These are phyloP conservation scores for Anthopleura sola DNA, from an alignment of 64 coral and sea anemone genomes.

Conservation along the genomic window DNA sequence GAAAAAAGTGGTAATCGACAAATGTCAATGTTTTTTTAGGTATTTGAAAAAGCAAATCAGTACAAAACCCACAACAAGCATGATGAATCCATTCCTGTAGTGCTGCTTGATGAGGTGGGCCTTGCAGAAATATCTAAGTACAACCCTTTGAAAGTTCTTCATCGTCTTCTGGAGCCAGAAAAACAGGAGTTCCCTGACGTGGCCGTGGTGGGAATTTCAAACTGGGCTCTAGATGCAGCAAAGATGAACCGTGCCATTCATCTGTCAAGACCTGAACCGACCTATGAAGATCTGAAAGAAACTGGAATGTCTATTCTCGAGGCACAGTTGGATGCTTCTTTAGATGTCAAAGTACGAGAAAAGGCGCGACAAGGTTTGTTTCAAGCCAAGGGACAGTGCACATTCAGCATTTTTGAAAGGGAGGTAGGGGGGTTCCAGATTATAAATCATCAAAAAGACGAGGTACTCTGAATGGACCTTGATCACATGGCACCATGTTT, in stretches of 20 bases:
- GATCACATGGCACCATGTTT: no score
- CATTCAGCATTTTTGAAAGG: no score
- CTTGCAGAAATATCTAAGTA: slow-evolving; percentile 66
- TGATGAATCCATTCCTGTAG: slow-evolving; percentile 52
- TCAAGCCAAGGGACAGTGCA: neutral
- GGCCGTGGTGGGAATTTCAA: slow-evolving; percentile 75
- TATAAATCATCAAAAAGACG: no score
- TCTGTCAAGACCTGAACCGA: slow-evolving; percentile 67
- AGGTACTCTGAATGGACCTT: no score
- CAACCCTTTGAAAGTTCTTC: slow-evolving; percentile 74
- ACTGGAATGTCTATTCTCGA: slow-evolving; percentile 53
- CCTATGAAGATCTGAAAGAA: slow-evolving; percentile 48
- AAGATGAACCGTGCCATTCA: slow-evolving; percentile 85
- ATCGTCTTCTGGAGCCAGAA: slow-evolving; percentile 52
- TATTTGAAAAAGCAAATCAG: slow-evolving; percentile 72
- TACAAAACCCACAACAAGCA: slow-evolving; percentile 28
- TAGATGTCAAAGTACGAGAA: neutral
- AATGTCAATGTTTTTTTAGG: neutral
- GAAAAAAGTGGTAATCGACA: no score
- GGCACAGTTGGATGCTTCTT: neutral
- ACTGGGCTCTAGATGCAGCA: slow-evolving; percentile 72
- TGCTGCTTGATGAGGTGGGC: slow-evolving; percentile 72
- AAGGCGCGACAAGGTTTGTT: neutral
- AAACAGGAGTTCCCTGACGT: slow-evolving; percentile 48
- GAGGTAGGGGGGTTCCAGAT: no score